Conservation (phyloP, 2,888 invertebrate genomes). For the Danaus chrysippus region DNA sequence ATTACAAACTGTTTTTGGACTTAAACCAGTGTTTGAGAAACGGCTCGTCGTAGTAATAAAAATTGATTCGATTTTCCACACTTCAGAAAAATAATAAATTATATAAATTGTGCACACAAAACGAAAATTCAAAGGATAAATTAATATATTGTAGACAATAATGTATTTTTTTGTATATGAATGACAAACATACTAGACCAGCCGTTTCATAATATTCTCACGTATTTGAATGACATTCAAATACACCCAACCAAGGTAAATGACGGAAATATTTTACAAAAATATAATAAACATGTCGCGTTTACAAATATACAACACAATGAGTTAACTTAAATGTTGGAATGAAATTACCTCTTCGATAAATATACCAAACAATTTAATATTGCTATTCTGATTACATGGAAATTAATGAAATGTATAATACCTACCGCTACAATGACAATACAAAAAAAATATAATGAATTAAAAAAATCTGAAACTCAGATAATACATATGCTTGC, state of each 20-base stretch:
- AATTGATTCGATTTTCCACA: constrained; percentile 6
- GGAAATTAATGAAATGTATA: constrained; percentile 4
- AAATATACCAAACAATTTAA: constrained; percentile 48
- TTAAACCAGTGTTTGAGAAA: constrained; percentile 67
- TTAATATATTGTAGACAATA: too few relatives aligned
- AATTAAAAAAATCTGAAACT: constrained; percentile 44
- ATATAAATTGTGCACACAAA: background rate
- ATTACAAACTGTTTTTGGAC: constrained; percentile 73
- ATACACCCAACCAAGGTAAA: constrained; percentile 44
- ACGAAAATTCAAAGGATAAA: background rate
- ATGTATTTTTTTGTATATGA: background rate
- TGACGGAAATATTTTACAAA: constrained; percentile 64
- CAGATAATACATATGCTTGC: constrained; percentile 37
- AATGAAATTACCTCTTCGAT: constrained; percentile 50
- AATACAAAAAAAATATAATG: constrained; percentile 1
- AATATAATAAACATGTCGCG: constrained; percentile 62
- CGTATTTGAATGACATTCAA: constrained; percentile 37
- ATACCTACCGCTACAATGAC: constrained; percentile 2
- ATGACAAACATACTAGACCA: constrained; percentile 39
- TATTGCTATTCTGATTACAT: constrained; percentile 42
- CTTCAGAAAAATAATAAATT: constrained; percentile 10
- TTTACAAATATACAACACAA: constrained; percentile 60
- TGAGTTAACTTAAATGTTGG: constrained; percentile 62
- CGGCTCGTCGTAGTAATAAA: constrained; percentile 46
- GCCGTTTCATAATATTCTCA: constrained; percentile 46